A percentile compares a stretch with the other conserved stretches of the same genome.
These are phyloP conservation scores for Rhizoglyphus robini DNA, from an alignment of 1,140 invertebrate species.

Conservation along the genomic window DNA sequence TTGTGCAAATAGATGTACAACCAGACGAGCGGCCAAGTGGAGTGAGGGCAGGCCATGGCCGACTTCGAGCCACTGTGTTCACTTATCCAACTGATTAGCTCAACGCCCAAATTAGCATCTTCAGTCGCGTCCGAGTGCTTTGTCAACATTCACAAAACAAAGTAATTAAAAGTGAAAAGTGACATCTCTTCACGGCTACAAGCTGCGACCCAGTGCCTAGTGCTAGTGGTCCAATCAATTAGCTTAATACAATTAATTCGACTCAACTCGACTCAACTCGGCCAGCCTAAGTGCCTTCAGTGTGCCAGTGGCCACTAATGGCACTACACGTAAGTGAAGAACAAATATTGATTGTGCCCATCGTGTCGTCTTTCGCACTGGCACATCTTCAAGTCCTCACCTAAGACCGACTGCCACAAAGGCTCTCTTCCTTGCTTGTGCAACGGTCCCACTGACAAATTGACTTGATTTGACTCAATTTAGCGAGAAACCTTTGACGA, in stretches of 20 bases:
- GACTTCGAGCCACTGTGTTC: too few species aligned
- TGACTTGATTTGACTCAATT: too few species aligned
- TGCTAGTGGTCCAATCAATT: background rate
- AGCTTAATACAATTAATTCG: conserved; percentile 3
- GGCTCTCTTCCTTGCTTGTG: too few species aligned
- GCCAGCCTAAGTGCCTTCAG: too few species aligned
- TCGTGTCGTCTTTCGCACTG: background rate
- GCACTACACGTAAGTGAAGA: background rate
- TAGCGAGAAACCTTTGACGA: too few species aligned
- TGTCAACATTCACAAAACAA: conserved; percentile 9
- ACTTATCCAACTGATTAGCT: too few species aligned
- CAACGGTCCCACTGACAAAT: too few species aligned
- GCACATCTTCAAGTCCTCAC: background rate
- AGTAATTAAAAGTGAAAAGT: background rate
- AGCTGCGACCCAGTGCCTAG: background rate
- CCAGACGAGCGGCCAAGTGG: background rate
- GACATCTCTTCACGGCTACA: background rate
- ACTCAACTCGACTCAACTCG: background rate
- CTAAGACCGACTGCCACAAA: background rate
- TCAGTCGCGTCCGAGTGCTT: conserved; percentile 3
- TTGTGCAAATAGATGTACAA: conserved; percentile 7
- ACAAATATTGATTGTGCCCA: conserved; percentile 9
- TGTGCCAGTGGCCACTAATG: too few species aligned
- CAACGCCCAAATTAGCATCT: conserved; percentile 10
- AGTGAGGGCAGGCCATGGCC: too few species aligned